Percentiles rank a stretch among this genome's conserved stretches.
Evolutionary conservation across 1,140 invertebrate genomes (phyloP).

Genomic region (Tyrophagus putrescentiae): DNA sequence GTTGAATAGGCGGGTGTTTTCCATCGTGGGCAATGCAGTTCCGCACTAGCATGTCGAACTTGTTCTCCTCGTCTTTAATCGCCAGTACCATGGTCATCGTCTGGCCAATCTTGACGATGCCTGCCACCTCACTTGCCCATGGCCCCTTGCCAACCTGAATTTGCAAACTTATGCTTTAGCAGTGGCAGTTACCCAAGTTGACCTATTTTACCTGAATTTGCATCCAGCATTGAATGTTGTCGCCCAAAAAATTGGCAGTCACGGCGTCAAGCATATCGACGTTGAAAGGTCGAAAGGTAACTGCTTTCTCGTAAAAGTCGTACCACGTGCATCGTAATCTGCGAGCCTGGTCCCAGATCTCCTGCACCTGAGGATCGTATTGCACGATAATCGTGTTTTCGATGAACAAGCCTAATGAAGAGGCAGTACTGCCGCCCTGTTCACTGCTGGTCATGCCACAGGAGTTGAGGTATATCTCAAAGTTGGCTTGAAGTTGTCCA

Average conservation of each 20-base stretch:
- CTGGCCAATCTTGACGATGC: slow-evolving; percentile 83
- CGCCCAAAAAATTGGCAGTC: slow-evolving; percentile 81
- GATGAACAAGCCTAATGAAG: slow-evolving; percentile 49
- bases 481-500: slow-evolving; percentile 71
- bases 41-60: slow-evolving; percentile 85
- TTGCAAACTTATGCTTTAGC: neutral
- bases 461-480: slow-evolving; percentile 68
- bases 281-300: slow-evolving; percentile 73
- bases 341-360: slow-evolving; percentile 56
- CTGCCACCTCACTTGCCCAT: slow-evolving; percentile 85
- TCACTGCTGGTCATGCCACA: slow-evolving; percentile 28
- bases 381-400: slow-evolving; percentile 90
- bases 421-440: neutral
- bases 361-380: slow-evolving; percentile 84
- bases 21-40: slow-evolving; percentile 89
- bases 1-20: slow-evolving; percentile 78
- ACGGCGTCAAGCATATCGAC: slow-evolving; percentile 86
- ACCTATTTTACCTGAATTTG: slow-evolving; percentile 79
- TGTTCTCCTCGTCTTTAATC: slow-evolving; percentile 86
- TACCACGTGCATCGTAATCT: slow-evolving; percentile 83
- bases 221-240: slow-evolving; percentile 91
- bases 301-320: slow-evolving; percentile 84
- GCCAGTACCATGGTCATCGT: slow-evolving; percentile 94
- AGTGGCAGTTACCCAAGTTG: slow-evolving; percentile 50
- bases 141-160: slow-evolving; percentile 88